Base-by-base conservation (phyloP, 2,888 invertebrate genomes). In the Xanthostigma xanthostigma region DNA sequence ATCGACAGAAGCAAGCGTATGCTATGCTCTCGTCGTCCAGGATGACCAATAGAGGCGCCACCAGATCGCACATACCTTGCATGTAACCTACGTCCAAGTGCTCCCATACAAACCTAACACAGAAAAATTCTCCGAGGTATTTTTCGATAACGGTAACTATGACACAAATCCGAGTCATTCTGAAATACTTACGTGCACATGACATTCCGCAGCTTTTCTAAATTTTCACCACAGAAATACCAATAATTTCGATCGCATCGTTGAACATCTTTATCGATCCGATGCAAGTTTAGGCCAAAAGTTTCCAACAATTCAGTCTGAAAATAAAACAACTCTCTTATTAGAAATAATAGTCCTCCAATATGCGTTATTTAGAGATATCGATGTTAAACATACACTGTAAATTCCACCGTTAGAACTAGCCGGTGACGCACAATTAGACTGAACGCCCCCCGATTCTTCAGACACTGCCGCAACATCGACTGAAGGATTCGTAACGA, bases 21-120 rank as follows among this genome's bases (percentile, higher is more conserved):
- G 93, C 85, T 10, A 84, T 68, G 0, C 91, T 86, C 66, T 95
- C 95, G 63, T 96, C 93, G 60, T 90, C 85, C 70, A 93, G 84
- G 60, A 90, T 84, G 12, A 95, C 94, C 14, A 96, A 74, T 2
- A 96, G 70, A 0, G 94, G 95, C 0, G 95, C 95, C 1, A 86
- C 90, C 51, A 96, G 72, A 69, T 95, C 95, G 66, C 95, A 95
- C 95, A 95, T 96, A 58, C 95, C 95, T 67, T 95, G 95, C 77
- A 95, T 90, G 70, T 96, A 96, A 10, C 95, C 95, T 37, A 84
- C 79, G 44, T 94, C 92, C 55, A 96, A 69, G 64, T 95, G 89
- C 62, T 94, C 89, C 91, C 94, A 95, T 3, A 96, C 94, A 66
- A 92, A 95, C n/a, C 90, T 91, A 59, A n/a, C n/a, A 2, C 62